Percentiles rank a stretch among this genome's conserved stretches.
Conservation (phyloP, 2,888 invertebrate species). For the Nomada lathburiana region DNA sequence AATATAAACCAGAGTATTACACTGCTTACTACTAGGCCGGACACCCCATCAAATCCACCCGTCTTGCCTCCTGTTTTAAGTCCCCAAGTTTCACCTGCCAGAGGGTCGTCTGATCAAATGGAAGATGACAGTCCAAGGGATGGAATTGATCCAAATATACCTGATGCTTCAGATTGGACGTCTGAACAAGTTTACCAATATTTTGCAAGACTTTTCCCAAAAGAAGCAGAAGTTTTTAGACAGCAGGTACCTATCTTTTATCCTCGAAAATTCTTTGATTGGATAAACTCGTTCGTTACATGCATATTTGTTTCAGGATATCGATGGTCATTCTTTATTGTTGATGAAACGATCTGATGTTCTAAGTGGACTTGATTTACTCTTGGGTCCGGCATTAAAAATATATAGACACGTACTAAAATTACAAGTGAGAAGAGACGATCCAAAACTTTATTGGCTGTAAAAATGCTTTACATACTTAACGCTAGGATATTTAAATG, state of each 20-base stretch:
- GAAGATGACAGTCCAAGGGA: slow-evolving; percentile 79
- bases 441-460: slow-evolving; percentile 90
- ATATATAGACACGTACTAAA: slow-evolving; percentile 93
- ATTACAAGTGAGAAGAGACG: slow-evolving; percentile 91
- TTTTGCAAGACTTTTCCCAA: slow-evolving; percentile 91
- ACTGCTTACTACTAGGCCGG: slow-evolving; percentile 72
- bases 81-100: slow-evolving; percentile 81
- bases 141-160: slow-evolving; percentile 88
- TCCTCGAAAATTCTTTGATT: slow-evolving; percentile 13
- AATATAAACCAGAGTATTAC: slow-evolving; percentile 62
- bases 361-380: slow-evolving; percentile 91
- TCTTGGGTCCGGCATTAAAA: slow-evolving; percentile 95
- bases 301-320: slow-evolving; percentile 87
- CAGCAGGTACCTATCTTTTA: slow-evolving; percentile 88
- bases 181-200: slow-evolving; percentile 93
- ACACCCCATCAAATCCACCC: slow-evolving; percentile 77
- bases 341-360: slow-evolving; percentile 94
- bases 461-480: slow-evolving; percentile 81
- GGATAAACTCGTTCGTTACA: slow-evolving; percentile 1
- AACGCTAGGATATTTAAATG: slow-evolving; percentile 32
- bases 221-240: slow-evolving; percentile 92
- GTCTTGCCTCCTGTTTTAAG: slow-evolving; percentile 79
- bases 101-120: slow-evolving; percentile 77
- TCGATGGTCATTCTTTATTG: slow-evolving; percentile 95
- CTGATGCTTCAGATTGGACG: slow-evolving; percentile 93